Evolutionary conservation across 2,113 vertebrate species (phyloP), one percentile per base, ranked within the genome.

Genomic region (Proterorhinus semilunaris): DNA sequence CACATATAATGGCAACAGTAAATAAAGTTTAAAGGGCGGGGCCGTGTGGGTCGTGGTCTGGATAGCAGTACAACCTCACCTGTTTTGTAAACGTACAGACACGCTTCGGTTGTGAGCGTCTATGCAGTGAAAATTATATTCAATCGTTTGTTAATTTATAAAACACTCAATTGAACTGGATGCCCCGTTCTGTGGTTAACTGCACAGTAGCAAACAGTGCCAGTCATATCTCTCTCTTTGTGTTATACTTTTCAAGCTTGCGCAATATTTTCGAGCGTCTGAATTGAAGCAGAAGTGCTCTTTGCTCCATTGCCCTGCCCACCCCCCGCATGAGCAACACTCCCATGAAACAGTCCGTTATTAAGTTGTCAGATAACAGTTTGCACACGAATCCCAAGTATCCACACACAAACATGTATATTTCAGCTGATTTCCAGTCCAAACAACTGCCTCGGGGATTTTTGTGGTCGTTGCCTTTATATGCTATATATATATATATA

Each of bases 371-470:
- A 57, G 54, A 57, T 12, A 36, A 17, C 4, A 0, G 57, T 7
- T 59, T 59, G 15, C 58, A 45, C 13, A 15, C 2, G 3, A 3
- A 53, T 2, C 52, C 15, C 8, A 17, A 8, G 16, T 9, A 54
- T 8, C 52, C n/a, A 8, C n/a, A n/a, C 16, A 12, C 10, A 3
- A 46, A 62, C 36, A 62, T 3, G 8, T n/a, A 8, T 45, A 42
- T 12, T n/a, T 16, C 43, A 3, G 17, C 16, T 45, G 16, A 45
- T 63, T 16, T 44, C 58, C 36, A 59, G 43, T 59, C 11, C 49
- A 12, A 58, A 57, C 13, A 17, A 36, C 6, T 6, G 44, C 1
- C 53, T 12, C 74, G 53, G 68, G 64, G 61, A 69, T 62, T 69
- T 65, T 17, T 21, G 1, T 21, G 21, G 21, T 21, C n/a, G n/a